Percentiles rank a stretch among this genome's conserved stretches.
Conservation (phyloP, 2,113 vertebrate species). For the Megalops atlanticus region DNA sequence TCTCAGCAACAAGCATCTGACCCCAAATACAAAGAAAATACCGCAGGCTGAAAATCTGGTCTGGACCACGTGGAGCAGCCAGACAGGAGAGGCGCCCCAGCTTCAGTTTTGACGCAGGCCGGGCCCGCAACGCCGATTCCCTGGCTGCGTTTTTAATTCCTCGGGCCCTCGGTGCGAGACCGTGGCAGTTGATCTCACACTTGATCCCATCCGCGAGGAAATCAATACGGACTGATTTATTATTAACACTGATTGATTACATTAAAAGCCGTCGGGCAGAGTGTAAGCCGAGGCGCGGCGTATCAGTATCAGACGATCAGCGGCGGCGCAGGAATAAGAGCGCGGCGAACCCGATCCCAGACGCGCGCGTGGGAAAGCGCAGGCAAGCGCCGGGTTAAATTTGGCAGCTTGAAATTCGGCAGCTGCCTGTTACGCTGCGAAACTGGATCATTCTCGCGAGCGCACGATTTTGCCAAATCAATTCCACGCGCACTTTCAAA, state of each 20-base stretch:
- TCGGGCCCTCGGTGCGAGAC: background rate
- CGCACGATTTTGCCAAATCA: background rate
- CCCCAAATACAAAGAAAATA: background rate
- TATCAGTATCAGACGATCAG: background rate
- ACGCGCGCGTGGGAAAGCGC: background rate
- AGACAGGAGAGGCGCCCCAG: background rate
- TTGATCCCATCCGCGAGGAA: background rate
- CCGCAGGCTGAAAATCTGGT: background rate
- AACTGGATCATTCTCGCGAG: background rate
- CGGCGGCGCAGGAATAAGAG: background rate
- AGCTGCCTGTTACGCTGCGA: background rate
- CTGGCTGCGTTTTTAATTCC: background rate
- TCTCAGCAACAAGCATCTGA: background rate
- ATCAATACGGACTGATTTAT: slow-evolving; percentile 4
- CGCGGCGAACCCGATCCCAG: background rate
- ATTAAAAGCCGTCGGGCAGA: background rate
- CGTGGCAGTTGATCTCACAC: background rate
- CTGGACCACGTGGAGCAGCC: background rate
- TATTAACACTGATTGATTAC: slow-evolving; percentile 22
- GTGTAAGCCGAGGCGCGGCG: too few species aligned
- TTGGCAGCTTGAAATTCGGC: background rate
- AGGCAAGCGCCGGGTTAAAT: background rate
- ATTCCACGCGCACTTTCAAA: background rate
- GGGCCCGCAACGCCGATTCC: too few species aligned
- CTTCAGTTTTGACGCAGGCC: background rate